These are phyloP conservation scores for Pristionchus arcanus DNA, from an alignment of 2,888 invertebrate genomes.

Conservation along the genomic window DNA sequence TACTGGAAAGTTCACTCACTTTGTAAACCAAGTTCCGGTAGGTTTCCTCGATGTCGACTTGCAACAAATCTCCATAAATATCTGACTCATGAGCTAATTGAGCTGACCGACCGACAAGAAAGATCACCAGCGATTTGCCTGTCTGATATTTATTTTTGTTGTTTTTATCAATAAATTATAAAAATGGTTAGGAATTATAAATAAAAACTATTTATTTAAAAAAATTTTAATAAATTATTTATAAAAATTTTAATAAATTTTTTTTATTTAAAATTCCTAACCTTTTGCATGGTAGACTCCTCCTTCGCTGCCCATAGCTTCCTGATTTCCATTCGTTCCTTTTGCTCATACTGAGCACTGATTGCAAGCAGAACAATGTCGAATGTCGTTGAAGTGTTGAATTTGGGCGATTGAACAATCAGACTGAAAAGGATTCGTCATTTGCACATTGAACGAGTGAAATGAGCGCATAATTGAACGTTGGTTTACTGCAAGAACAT, in stretches of 20 bases:
- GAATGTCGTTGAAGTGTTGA: neutral
- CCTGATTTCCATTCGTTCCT: neutral
- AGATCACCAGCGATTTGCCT: neutral
- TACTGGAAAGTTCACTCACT: too few relatives aligned
- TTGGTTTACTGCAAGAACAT: too few relatives aligned
- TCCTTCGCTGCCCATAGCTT: neutral
- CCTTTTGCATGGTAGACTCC: too few relatives aligned
- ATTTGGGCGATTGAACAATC: neutral
- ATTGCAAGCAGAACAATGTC: neutral
- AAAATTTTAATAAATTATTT: too few relatives aligned
- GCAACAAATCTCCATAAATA: neutral
- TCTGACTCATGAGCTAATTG: neutral
- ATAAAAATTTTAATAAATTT: too few relatives aligned
- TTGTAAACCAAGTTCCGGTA: constrained; percentile 26
- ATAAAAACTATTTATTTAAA: too few relatives aligned
- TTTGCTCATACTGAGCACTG: neutral
- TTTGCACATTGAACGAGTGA: too few relatives aligned
- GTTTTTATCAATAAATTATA: too few relatives aligned
- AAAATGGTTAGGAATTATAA: too few relatives aligned
- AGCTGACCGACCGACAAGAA: neutral
- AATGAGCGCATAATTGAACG: too few relatives aligned
- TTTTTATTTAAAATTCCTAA: too few relatives aligned
- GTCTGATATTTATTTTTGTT: neutral
- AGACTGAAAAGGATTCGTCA: neutral
- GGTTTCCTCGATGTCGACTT: neutral